phyloP scores from a whole-genome alignment of 2,888 invertebrate genomes.

The Parnassius orleans region DNA sequence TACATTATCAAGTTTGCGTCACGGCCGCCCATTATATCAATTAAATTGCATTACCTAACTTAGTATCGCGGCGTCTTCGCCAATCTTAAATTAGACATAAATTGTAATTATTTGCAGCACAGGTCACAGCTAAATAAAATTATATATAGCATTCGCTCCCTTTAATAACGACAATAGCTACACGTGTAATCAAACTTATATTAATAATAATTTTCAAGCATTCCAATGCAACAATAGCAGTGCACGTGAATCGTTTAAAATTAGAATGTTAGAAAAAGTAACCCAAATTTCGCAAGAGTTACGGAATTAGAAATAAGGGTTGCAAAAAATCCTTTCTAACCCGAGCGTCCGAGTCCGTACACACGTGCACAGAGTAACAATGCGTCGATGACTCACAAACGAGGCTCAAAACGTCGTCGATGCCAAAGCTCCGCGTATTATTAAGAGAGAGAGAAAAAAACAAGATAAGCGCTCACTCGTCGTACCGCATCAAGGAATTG shows the following conservation, averaged over 20 bases:
- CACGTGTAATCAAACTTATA: slow-evolving; percentile 13
- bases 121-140: slow-evolving; percentile 37
- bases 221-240: slow-evolving; percentile 44
- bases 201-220: slow-evolving; percentile 36
- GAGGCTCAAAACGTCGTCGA: slow-evolving; percentile 58
- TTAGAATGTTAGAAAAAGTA: slow-evolving; percentile 55
- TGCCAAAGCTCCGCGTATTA: slow-evolving; percentile 65
- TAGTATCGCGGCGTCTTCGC: slow-evolving; percentile 46
- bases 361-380: slow-evolving; percentile 76
- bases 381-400: slow-evolving; percentile 72
- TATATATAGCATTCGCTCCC: slow-evolving; percentile 34
- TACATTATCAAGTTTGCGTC: slow-evolving; percentile 45
- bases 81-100: slow-evolving; percentile 55
- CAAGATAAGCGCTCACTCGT: slow-evolving; percentile 75
- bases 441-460: slow-evolving; percentile 58
- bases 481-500: slow-evolving; percentile 77
- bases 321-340: slow-evolving; percentile 78
- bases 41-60: slow-evolving; percentile 61
- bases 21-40: slow-evolving; percentile 44
- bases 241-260: slow-evolving; percentile 47
- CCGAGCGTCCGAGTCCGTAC: slow-evolving; percentile 65
- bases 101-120: slow-evolving; percentile 45
- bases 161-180: slow-evolving; percentile 2
- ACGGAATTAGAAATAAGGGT: slow-evolving; percentile 78
- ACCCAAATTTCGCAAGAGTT: slow-evolving; percentile 80